Evolutionary conservation across 2,888 invertebrate species (phyloP), one percentile per base, ranked within the genome.

Genomic region (Drymonia ruficornis): DNA sequence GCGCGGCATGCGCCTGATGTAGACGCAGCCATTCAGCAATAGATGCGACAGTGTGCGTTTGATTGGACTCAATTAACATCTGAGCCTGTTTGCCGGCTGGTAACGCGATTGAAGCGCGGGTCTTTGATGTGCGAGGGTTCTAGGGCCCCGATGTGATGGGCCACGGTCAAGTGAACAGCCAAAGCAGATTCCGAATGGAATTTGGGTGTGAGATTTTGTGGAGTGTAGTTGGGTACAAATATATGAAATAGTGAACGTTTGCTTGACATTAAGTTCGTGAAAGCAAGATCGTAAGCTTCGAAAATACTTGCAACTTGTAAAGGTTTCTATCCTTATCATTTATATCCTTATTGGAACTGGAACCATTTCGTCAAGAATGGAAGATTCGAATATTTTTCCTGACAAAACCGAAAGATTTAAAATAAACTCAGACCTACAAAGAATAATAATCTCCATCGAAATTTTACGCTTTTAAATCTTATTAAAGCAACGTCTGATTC

Each of bases 1-100:
- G n/a, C n/a, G n/a, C n/a, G n/a, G n/a, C n/a, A n/a, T n/a, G n/a
- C n/a, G n/a, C n/a, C n/a, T n/a, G n/a, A n/a, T n/a, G n/a, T n/a
- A n/a, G n/a, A n/a, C n/a, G n/a, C n/a, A n/a, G 9, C 15, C 8
- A 40, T 16, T 40, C 40, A 36, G 44, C 15, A 38, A 23, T 56
- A 45, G 45, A 85, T 84, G 86, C 84, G 88, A 90, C 88, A 86
- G 89, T 84, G 86, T 91, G 84, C 80, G 83, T 83, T 89, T 93
- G 93, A 94, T 93, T 93, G 92, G 86, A 89, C 91, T 91, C 93
- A 93, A 94, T 94, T 94, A 93, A 91, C 87, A 93, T 90, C 81
- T 88, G 81, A 77, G 72, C 71, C 73, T 83, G 81, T 82, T 83
- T 83, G 80, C 66, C 56, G 63, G 67, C 70, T 64, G 59, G 74